A percentile compares a stretch with the other conserved stretches of the same genome.
phyloP scores from a whole-genome alignment of 2,888 invertebrate species.

The Platypus cylindrus region DNA sequence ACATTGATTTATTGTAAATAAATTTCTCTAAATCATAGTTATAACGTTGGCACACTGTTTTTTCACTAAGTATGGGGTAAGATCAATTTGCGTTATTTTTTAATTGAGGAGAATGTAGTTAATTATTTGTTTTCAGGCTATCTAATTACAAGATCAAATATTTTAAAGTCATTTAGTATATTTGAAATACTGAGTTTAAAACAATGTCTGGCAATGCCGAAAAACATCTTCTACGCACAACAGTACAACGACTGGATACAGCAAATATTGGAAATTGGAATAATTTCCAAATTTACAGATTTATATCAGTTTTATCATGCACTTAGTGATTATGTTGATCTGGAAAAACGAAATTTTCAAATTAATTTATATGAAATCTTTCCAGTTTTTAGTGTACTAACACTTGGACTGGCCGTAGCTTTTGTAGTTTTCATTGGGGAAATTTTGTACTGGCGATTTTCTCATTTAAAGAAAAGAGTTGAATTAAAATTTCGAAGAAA shows the following conservation, averaged over 20 bases:
- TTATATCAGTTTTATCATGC: slow-evolving; percentile 7
- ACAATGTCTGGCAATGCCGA: slow-evolving; percentile 5
- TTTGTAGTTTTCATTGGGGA: slow-evolving; percentile 1
- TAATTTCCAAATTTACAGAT: slow-evolving; percentile 6
- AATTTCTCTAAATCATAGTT: too few species aligned
- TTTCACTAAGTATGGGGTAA: too few species aligned
- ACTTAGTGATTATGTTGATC: slow-evolving; percentile 6
- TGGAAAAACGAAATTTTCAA: slow-evolving; percentile 5
- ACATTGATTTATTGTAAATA: too few species aligned
- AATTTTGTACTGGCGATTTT: too few species aligned
- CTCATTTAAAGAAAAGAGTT: too few species aligned
- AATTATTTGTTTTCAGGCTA: slow-evolving; percentile 7
- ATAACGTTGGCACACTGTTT: too few species aligned
- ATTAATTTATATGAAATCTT: slow-evolving; percentile 4
- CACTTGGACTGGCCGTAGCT: neutral
- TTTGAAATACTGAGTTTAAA: slow-evolving; percentile 4
- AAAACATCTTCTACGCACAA: slow-evolving; percentile 1
- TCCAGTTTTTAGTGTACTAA: slow-evolving; percentile 3
- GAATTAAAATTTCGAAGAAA: too few species aligned
- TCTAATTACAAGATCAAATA: slow-evolving; percentile 7
- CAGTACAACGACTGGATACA: slow-evolving; percentile 7
- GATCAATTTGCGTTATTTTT: too few species aligned
- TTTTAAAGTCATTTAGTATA: slow-evolving; percentile 8
- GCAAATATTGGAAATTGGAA: slow-evolving; percentile 8
- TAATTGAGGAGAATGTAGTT: too few species aligned